Base-by-base conservation (phyloP, 2,113 vertebrate genomes). In the Megatriorchis doriae region DNA sequence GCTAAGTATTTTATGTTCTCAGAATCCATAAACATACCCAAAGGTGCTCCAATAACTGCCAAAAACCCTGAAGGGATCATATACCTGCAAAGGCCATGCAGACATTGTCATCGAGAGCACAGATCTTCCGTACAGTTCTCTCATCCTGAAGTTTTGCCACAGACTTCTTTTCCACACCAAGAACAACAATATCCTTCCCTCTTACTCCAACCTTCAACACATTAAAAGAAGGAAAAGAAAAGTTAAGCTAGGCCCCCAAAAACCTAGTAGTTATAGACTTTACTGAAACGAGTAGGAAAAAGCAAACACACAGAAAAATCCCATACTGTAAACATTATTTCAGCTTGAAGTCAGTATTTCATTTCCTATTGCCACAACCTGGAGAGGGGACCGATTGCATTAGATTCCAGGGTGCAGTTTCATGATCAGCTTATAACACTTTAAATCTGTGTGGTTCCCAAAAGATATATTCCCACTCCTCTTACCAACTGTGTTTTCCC, bases 41-140 rank as follows among this genome's bases (percentile, higher is more conserved):
- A 8, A 66, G 45, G 74, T 78, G 53, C 29, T 75, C 55, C 53
- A 73, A 0, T 3, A 68, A 55, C 5, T 23, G 25, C 27, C 40
- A 31, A 4, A 31, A 2, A 0, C 58, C n/a, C 72, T 1, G 11
- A 4, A 40, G 38, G 25, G 20, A n/a, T 34, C 15, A 4, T 1
- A 0, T 92, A 99, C 99, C 99, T 93, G 99, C 99, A 79, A 99
- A 99, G 9, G 99, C 99, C 98, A 99, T 99, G 97, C 98, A 99
- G 75, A 99, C 98, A 1, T 99, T 98, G 72, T 99, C 99, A 56
- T 99, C 99, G 27, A 99, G 96, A 10, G 98, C 98, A 21, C 99
- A 99, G 95, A 99, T 99, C 96, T 99, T 99, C 61, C 99, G 98
- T 3, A 99, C 99, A 0, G 99, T 99, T 55, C 99, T 97, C 85